Evolutionary conservation across 2,888 invertebrate genomes (phyloP).

Genomic region (Megaustenia siamemsis): DNA sequence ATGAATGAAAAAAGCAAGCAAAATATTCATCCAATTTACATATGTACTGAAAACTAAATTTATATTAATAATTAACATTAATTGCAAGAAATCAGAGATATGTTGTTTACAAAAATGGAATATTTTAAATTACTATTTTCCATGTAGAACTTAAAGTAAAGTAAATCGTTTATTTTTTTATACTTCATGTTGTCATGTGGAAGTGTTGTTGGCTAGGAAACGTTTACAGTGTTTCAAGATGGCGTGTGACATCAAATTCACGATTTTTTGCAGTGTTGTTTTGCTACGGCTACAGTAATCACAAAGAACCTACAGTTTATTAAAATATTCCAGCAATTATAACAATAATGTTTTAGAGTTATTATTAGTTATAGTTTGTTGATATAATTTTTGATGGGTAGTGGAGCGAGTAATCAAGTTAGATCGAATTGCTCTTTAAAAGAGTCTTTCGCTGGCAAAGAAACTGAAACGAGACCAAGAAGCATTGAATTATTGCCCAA

Average conservation of each 20-base stretch:
- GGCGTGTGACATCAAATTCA: background rate
- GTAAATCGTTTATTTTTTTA: too few relatives aligned
- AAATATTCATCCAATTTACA: background rate
- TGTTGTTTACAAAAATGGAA: background rate
- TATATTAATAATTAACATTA: background rate
- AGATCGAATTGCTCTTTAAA: too few relatives aligned
- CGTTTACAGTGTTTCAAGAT: constrained; percentile 21
- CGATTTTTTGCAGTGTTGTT: background rate
- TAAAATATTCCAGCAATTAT: background rate
- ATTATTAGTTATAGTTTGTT: too few relatives aligned
- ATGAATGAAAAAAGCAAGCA: background rate
- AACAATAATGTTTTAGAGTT: background rate
- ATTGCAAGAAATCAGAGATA: background rate
- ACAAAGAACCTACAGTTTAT: background rate
- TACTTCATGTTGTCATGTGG: too few relatives aligned
- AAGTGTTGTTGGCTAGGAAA: constrained; percentile 43
- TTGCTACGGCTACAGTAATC: background rate
- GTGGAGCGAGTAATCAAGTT: constrained; percentile 36
- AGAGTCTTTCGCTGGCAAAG: too few relatives aligned
- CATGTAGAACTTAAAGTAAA: too few relatives aligned
- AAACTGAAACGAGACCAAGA: background rate
- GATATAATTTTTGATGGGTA: constrained; percentile 14
- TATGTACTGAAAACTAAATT: background rate
- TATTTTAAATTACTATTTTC: background rate
- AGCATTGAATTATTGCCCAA: background rate